A percentile compares a stretch with the other conserved stretches of the same genome.
phyloP scores from a whole-genome alignment of 2,888 invertebrate genomes.

The Polydesmus complanatus region DNA sequence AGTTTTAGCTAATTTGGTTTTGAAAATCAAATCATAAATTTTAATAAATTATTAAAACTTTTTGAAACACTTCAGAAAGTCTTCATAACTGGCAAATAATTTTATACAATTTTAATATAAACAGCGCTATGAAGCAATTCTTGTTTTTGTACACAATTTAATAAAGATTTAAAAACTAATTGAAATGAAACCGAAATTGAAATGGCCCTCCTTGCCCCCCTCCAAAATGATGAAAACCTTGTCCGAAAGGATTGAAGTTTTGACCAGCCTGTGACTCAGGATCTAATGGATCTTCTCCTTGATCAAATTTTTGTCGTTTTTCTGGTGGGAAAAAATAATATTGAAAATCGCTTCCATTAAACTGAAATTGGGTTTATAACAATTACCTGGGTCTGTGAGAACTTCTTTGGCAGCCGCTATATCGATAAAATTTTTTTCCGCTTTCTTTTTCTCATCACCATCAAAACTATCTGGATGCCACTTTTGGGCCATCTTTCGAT shows the following conservation, averaged over 20 bases:
- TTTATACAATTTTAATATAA: too few relatives aligned
- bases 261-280: conserved; percentile 58
- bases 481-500: conserved; percentile 88
- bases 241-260: conserved; percentile 53
- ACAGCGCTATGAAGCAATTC: too few relatives aligned
- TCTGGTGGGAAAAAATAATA: too few relatives aligned
- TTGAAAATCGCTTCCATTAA: neutral
- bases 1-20: too few relatives aligned
- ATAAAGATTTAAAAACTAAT: too few relatives aligned
- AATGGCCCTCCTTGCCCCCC: conserved; percentile 57
- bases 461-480: conserved; percentile 97
- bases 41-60: too few relatives aligned
- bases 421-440: conserved; percentile 96
- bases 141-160: too few relatives aligned
- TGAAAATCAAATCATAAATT: too few relatives aligned
- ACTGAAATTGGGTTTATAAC: neutral
- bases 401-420: conserved; percentile 98
- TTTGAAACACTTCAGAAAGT: too few relatives aligned
- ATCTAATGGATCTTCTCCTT: conserved; percentile 91
- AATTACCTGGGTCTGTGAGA: conserved; percentile 44
- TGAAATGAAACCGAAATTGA: conserved; percentile 95
- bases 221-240: conserved; percentile 55
- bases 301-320: conserved; percentile 85
- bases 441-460: conserved; percentile 71
- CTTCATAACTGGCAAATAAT: too few relatives aligned